phyloP scores from a whole-genome alignment of 2,888 invertebrate species.

The Argyra leucocephala region DNA sequence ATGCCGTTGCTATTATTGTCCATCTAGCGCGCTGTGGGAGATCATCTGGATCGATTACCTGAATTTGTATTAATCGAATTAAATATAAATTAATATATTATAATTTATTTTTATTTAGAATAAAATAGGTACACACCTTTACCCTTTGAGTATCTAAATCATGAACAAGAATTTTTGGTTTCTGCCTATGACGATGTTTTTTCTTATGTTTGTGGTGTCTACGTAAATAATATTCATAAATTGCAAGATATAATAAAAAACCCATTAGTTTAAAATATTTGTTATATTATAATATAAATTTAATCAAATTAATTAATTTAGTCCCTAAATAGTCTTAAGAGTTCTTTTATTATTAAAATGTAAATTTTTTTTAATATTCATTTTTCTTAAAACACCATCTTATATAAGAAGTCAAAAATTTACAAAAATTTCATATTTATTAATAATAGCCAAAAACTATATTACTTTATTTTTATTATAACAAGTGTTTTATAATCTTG shows the following conservation, averaged over 20 bases:
- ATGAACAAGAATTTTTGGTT: conserved; percentile 43
- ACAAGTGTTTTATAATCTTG: no score
- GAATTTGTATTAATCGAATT: background rate
- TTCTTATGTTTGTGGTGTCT: conserved; percentile 43
- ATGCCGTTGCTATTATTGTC: conserved; percentile 86
- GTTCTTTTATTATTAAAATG: no score
- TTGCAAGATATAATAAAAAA: background rate
- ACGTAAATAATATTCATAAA: conserved; percentile 20
- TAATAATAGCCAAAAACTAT: no score
- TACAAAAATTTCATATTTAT: no score
- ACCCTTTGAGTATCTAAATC: conserved; percentile 43
- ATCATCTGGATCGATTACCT: conserved; percentile 70
- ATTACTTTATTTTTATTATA: no score
- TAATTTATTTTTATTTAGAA: background rate
- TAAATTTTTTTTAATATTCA: no score
- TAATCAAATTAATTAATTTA: no score
- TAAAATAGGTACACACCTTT: conserved; percentile 33
- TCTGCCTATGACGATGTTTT: conserved; percentile 41
- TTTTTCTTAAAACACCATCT: no score
- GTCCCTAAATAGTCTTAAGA: no score
- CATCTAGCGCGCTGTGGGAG: conserved; percentile 74
- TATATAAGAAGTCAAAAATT: no score
- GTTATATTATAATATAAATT: no score
- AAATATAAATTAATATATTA: background rate
- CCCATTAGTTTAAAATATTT: background rate